These are phyloP conservation scores for Orthonychiurus folsomi DNA, from an alignment of 2,888 invertebrate species.

Conservation along the genomic window DNA sequence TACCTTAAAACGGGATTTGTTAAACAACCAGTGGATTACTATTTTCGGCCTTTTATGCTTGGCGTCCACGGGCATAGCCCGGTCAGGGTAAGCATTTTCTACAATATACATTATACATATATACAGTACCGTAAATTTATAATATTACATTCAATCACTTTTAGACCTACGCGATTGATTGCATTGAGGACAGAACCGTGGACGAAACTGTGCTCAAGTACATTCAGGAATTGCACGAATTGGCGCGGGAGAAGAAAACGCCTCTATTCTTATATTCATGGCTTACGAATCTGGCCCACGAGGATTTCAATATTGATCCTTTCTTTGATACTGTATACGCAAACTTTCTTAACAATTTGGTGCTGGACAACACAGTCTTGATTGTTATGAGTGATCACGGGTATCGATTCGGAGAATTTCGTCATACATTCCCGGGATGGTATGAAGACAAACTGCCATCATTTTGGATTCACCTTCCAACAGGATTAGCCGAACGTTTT, in stretches of 20 bases:
- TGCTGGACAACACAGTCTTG: conserved; percentile 59
- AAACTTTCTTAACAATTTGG: conserved; percentile 52
- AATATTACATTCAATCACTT: no score
- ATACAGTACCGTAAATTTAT: background rate
- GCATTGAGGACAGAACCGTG: conserved; percentile 9
- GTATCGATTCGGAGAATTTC: conserved; percentile 61
- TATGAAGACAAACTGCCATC: conserved; percentile 47
- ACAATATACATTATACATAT: background rate
- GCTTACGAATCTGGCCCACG: conserved; percentile 55
- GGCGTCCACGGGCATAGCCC: conserved; percentile 41
- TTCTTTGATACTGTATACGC: conserved; percentile 60
- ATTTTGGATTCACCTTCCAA: conserved; percentile 32
- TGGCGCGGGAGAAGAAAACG: background rate
- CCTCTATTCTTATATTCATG: conserved; percentile 21
- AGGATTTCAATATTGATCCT: conserved; percentile 67
- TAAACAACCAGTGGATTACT: conserved; percentile 69
- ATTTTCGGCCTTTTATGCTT: conserved; percentile 62
- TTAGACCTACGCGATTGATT: conserved; percentile 1
- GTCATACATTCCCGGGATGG: conserved; percentile 60
- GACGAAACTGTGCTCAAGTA: conserved; percentile 4
- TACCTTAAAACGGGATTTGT: conserved; percentile 62
- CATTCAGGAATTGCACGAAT: background rate
- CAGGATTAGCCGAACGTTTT: conserved; percentile 13
- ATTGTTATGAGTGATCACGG: conserved; percentile 75
- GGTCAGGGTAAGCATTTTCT: conserved; percentile 6